Evolutionary conservation across 2,113 vertebrate genomes (phyloP).

Genomic region (Amia ocellicauda): DNA sequence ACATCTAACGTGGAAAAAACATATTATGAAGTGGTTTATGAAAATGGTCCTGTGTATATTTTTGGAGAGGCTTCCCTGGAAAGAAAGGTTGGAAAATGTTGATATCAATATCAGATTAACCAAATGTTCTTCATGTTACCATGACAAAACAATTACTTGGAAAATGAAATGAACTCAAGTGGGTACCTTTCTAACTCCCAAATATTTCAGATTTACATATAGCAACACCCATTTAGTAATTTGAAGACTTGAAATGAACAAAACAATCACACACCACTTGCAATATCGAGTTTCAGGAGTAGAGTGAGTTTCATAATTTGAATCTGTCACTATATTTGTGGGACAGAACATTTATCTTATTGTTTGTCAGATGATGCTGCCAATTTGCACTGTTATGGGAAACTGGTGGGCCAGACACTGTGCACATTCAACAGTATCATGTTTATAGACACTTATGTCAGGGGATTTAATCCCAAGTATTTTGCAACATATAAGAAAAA

Average conservation of each 20-base stretch:
- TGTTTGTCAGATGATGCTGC: too few species aligned
- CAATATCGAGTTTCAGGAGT: too few species aligned
- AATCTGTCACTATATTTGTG: conserved; percentile 27
- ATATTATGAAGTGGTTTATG: background rate
- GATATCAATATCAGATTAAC: too few species aligned
- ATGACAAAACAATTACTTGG: conserved; percentile 19
- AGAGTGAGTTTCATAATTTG: too few species aligned
- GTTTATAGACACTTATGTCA: too few species aligned
- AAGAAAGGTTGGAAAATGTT: conserved; percentile 34
- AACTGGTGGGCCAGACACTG: too few species aligned
- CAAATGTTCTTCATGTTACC: conserved; percentile 19
- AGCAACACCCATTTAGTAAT: background rate
- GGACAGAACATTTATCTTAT: background rate
- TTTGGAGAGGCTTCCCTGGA: conserved; percentile 22
- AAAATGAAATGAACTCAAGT: conserved; percentile 24
- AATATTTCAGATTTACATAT: conserved; percentile 17
- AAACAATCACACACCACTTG: conserved; percentile 26
- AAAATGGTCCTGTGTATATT: conserved; percentile 20
- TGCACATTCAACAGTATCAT: too few species aligned
- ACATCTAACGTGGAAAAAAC: background rate
- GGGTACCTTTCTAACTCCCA: conserved; percentile 19
- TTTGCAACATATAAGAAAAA: too few species aligned
- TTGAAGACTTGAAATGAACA: conserved; percentile 18
- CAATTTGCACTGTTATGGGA: too few species aligned
- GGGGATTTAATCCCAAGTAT: too few species aligned